These are phyloP conservation scores for Onychomys arenicola DNA, from an alignment of 2,797 vertebrate genomes.

Conservation along the genomic window DNA sequence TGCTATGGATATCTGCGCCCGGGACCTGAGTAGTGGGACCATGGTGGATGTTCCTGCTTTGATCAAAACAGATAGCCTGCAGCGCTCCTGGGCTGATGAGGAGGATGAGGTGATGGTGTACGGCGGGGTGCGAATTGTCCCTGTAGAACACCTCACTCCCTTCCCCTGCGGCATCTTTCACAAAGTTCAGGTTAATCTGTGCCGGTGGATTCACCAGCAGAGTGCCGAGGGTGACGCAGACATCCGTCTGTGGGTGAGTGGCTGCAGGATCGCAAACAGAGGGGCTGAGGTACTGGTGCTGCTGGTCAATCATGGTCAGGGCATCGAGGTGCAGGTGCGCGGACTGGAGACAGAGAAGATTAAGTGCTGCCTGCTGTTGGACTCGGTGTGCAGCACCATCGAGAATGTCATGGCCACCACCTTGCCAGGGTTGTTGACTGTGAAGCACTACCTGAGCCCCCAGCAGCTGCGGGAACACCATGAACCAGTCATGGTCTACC, in stretches of 20 bases:
- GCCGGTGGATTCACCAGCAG: conserved; percentile 98
- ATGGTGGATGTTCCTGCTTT: conserved; percentile 99
- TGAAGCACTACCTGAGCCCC: conserved; percentile 97
- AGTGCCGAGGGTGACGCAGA: conserved; percentile 93
- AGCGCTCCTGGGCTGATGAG: conserved; percentile 97
- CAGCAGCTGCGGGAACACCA: conserved; percentile 97
- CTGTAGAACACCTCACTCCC: conserved; percentile 96
- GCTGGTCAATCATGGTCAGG: conserved; percentile 98
- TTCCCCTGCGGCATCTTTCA: conserved; percentile 98
- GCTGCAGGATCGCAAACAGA: conserved; percentile 93
- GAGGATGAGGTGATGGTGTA: conserved; percentile 93
- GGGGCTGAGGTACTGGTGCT: conserved; percentile 95
- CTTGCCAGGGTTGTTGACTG: conserved; percentile 94
- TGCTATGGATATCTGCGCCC: conserved; percentile 98
- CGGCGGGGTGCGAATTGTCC: conserved; percentile 95
- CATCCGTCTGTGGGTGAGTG: conserved; percentile 96
- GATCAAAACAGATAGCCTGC: conserved; percentile 96
- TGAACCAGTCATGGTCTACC: conserved; percentile 97
- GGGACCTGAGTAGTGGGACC: conserved; percentile 93
- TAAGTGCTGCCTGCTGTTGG: conserved; percentile 95
- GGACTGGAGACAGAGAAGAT: conserved; percentile 93
- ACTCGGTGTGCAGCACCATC: conserved; percentile 95
- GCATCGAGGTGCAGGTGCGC: conserved; percentile 96
- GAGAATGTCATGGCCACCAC: conserved; percentile 96
- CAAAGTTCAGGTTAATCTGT: conserved; percentile 98